Base-by-base conservation (phyloP, 1,140 invertebrate species). In the Propsilocerus akamusi region DNA sequence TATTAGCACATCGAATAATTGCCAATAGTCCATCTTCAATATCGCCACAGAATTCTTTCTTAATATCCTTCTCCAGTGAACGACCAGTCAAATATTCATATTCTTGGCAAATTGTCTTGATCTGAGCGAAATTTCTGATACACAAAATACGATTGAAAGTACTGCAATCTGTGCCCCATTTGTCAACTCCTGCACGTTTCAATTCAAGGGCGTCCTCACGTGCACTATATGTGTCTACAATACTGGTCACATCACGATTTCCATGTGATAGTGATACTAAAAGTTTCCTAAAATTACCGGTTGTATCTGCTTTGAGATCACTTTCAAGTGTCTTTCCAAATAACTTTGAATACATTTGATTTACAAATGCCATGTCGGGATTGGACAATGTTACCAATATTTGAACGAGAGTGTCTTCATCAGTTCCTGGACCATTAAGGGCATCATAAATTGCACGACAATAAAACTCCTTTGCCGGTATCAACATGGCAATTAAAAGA, bases 221-320 rank as follows among this genome's bases (percentile, higher is more conserved):
- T 17, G 34, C 34, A 3, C 14, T 41, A 5, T 41, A 41, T 20
- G 22, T 14, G 17, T 41, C 34, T 7, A 41, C 5, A 17, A 41
- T 41, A 5, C 10, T 41, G n/a, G 34, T 7, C 34, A 20, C 34
- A 41, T 41, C 34, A 5, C 34, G 34, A 8, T 14, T 41, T 7
- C 14, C 34, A 17, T 41, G 17, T 41, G 70, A 75, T 2, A 84
- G 58, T 12, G 81, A 81, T 14, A 93, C 78, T 52, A 94, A 72
- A 1, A 96, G 67, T 47, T 86, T 75, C 62, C 84, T 80, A 63
- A 93, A 90, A 58, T 87, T 76, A 4, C 91, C 90, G 17, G 86
- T 90, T 17, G 88, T 92, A 58, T 95, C 92, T 34, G 80, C 77
- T 58, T 77, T 76, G 25, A 95, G 65, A 58, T 90, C 87, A 49